Percentiles rank a stretch among this genome's conserved stretches.
These are phyloP conservation scores for Tenebrosternarchus preto DNA, from an alignment of 2,113 vertebrate genomes.

Conservation along the genomic window DNA sequence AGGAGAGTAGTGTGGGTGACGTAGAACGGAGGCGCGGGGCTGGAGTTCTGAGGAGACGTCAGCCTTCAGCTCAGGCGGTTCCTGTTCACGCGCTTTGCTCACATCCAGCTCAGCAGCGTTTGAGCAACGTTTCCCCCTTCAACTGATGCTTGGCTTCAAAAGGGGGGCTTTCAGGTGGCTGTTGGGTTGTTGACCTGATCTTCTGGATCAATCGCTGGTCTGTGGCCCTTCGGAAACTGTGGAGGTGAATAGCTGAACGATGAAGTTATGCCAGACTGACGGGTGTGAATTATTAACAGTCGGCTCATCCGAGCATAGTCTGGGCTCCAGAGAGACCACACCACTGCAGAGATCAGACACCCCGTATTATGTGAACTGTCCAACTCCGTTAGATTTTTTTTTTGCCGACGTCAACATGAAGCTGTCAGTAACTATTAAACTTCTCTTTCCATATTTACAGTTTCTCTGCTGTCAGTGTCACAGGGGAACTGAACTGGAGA, in stretches of 20 bases:
- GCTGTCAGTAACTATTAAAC: slow-evolving; percentile 75
- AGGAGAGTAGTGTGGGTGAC: too few species aligned
- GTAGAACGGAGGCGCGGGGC: too few species aligned
- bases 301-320: slow-evolving; percentile 66
- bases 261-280: slow-evolving; percentile 68
- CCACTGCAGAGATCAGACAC: slow-evolving; percentile 71
- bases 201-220: slow-evolving; percentile 11
- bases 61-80: background rate
- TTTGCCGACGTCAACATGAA: slow-evolving; percentile 67
- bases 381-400: slow-evolving; percentile 77
- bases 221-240: slow-evolving; percentile 56
- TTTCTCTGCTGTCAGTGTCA: slow-evolving; percentile 60
- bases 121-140: background rate
- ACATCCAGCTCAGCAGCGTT: background rate
- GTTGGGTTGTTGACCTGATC: background rate
- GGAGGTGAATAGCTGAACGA: slow-evolving; percentile 56
- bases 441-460: slow-evolving; percentile 71
- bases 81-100: background rate
- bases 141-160: background rate
- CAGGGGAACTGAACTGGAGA: slow-evolving; percentile 73
- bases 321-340: slow-evolving; percentile 67
- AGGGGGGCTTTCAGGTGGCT: background rate
- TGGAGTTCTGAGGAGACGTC: background rate
- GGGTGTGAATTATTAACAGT: slow-evolving; percentile 71
- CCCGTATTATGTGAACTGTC: slow-evolving; percentile 71